A percentile compares a stretch with the other conserved stretches of the same genome.
These are phyloP conservation scores for Trialeurodes vaporariorum DNA, from an alignment of 1,140 invertebrate genomes.

Conservation along the genomic window DNA sequence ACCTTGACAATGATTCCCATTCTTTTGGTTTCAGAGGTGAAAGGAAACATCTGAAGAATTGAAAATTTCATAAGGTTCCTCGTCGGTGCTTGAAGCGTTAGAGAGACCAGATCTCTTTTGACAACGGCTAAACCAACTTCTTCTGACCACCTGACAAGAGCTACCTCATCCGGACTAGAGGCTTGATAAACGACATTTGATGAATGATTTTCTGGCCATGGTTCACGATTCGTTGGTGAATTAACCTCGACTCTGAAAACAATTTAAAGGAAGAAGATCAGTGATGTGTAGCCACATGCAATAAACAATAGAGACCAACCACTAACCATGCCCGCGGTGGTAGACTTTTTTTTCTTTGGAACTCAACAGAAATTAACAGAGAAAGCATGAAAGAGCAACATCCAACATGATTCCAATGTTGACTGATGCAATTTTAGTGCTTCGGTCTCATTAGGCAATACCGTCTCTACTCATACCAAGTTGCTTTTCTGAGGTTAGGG, in stretches of 20 bases:
- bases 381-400: too few relatives aligned
- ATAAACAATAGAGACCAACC: too few relatives aligned
- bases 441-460: too few relatives aligned
- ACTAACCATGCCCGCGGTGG: too few relatives aligned
- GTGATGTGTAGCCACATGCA: too few relatives aligned
- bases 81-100: slow-evolving; percentile 65
- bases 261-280: neutral
- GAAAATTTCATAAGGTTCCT: slow-evolving; percentile 61
- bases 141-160: slow-evolving; percentile 67
- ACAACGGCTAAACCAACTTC: slow-evolving; percentile 50
- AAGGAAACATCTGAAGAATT: slow-evolving; percentile 95
- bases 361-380: too few relatives aligned
- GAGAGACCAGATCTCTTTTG: slow-evolving; percentile 59
- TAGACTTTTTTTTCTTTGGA: too few relatives aligned
- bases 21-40: slow-evolving; percentile 94
- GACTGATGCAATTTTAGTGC: too few relatives aligned
- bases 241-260: neutral
- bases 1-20: slow-evolving; percentile 98
- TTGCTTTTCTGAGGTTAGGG: too few relatives aligned
- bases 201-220: slow-evolving; percentile 23
- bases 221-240: neutral
- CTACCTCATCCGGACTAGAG: slow-evolving; percentile 95
- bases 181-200: slow-evolving; percentile 55
- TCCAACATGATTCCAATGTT: too few relatives aligned
- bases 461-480: too few relatives aligned